Percentiles rank a stretch among this genome's conserved stretches.
These are phyloP conservation scores for Vanessa tameamea DNA, from an alignment of 1,140 invertebrate genomes.

Conservation along the genomic window DNA sequence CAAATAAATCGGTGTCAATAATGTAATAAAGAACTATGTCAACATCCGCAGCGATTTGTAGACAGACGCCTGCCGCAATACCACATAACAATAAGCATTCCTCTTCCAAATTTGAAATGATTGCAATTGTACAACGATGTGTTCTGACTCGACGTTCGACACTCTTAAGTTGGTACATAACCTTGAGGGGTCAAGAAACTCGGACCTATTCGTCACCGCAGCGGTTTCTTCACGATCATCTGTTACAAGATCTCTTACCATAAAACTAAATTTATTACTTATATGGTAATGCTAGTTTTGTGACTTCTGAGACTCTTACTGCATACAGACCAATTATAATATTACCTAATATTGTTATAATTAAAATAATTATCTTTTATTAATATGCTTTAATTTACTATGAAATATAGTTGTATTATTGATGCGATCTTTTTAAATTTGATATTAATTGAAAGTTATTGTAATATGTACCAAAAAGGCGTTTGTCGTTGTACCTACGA, in stretches of 20 bases:
- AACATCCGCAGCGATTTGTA: slow-evolving; percentile 36
- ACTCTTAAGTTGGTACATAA: slow-evolving; percentile 40
- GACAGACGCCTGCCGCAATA: slow-evolving; percentile 27
- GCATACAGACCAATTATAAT: background rate
- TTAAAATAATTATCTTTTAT: too few species aligned
- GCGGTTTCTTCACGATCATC: slow-evolving; percentile 35
- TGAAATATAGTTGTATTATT: too few species aligned
- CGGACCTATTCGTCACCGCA: slow-evolving; percentile 37
- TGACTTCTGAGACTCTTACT: slow-evolving; percentile 5
- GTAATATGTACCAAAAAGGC: too few species aligned
- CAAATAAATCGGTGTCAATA: slow-evolving; percentile 13
- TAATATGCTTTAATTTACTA: too few species aligned
- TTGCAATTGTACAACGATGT: slow-evolving; percentile 47
- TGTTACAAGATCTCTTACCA: slow-evolving; percentile 18
- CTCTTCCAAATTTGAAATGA: slow-evolving; percentile 52
- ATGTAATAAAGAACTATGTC: slow-evolving; percentile 34
- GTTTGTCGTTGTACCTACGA: too few species aligned
- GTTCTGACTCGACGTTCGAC: slow-evolving; percentile 6
- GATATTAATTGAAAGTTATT: too few species aligned
- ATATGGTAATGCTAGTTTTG: slow-evolving; percentile 16
- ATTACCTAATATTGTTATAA: too few species aligned
- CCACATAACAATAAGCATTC: slow-evolving; percentile 56
- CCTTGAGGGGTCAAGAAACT: slow-evolving; percentile 65
- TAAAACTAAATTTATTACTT: slow-evolving; percentile 20
- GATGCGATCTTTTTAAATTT: too few species aligned